These are phyloP conservation scores for Mustelus asterias DNA, from an alignment of 2,113 vertebrate genomes.

Conservation along the genomic window DNA sequence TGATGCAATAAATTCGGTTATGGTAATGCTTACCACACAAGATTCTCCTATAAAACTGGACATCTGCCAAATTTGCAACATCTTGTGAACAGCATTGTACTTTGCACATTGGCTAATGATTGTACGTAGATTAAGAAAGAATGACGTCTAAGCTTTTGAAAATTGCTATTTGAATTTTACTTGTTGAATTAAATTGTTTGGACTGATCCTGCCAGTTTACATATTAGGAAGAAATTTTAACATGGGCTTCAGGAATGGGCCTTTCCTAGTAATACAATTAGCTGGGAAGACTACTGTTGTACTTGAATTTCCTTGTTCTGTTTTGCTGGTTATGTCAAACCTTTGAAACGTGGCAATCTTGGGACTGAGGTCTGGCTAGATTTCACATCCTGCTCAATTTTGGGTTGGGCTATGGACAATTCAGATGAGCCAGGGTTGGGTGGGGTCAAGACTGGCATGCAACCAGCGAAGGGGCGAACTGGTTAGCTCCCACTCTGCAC, in stretches of 20 bases:
- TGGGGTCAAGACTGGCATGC: too few species aligned
- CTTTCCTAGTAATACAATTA: neutral
- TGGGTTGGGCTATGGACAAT: too few species aligned
- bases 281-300: neutral
- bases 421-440: too few species aligned
- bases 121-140: neutral
- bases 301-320: neutral
- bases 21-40: conserved; percentile 2
- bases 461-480: too few species aligned
- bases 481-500: too few species aligned
- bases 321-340: neutral
- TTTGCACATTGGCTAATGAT: neutral
- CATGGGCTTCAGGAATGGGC: neutral
- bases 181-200: neutral
- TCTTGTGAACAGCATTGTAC: neutral
- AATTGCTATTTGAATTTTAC: neutral
- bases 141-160: neutral
- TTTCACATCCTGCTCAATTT: too few species aligned
- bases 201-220: neutral
- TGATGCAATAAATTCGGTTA: neutral
- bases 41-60: neutral
- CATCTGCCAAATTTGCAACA: neutral
- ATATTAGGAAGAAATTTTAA: neutral
- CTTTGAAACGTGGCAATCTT: neutral
- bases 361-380: too few species aligned